A percentile compares a stretch with the other conserved stretches of the same genome.
phyloP scores from a whole-genome alignment of 2,888 invertebrate species.

The Drosophila parthenogenetica region DNA sequence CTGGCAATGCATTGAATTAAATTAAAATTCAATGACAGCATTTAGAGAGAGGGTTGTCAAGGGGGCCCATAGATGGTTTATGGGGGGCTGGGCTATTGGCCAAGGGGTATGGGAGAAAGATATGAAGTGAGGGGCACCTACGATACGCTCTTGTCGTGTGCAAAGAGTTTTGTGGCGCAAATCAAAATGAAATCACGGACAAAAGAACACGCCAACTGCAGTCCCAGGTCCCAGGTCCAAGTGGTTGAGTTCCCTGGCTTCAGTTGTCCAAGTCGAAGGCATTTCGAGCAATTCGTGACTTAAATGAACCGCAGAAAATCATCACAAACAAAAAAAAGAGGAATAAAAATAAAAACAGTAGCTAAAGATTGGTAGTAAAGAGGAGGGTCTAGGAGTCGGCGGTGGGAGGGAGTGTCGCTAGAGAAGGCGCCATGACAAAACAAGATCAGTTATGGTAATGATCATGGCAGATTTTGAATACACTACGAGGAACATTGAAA shows the following conservation, averaged over 20 bases:
- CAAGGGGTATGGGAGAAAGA: too few species aligned
- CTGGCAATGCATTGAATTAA: constrained; percentile 71
- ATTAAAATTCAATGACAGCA: constrained; percentile 77
- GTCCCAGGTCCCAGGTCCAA: constrained; percentile 49
- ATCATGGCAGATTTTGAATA: constrained; percentile 69
- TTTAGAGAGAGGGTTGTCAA: constrained; percentile 14
- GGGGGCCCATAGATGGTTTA: not conserved
- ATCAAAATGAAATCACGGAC: constrained; percentile 77
- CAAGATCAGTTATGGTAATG: constrained; percentile 80
- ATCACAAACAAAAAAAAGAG: constrained; percentile 52
- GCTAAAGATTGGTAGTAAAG: constrained; percentile 49
- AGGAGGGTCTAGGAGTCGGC: constrained; percentile 18
- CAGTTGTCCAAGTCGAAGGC: constrained; percentile 60
- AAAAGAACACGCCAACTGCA: constrained; percentile 68
- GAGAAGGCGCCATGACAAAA: constrained; percentile 66
- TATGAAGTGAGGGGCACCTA: constrained; percentile 63
- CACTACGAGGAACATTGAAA: constrained; percentile 41
- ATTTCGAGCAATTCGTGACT: constrained; percentile 77
- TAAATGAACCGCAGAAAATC: constrained; percentile 80
- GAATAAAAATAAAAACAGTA: constrained; percentile 35
- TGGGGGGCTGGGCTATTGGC: constrained; percentile 2
- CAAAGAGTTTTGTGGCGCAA: constrained; percentile 65
- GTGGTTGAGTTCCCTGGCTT: constrained; percentile 31
- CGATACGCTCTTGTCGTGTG: constrained; percentile 74
- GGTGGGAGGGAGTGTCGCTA: not conserved